Conservation (phyloP, 2,888 invertebrate species). For the Himalopsyche japonica region DNA sequence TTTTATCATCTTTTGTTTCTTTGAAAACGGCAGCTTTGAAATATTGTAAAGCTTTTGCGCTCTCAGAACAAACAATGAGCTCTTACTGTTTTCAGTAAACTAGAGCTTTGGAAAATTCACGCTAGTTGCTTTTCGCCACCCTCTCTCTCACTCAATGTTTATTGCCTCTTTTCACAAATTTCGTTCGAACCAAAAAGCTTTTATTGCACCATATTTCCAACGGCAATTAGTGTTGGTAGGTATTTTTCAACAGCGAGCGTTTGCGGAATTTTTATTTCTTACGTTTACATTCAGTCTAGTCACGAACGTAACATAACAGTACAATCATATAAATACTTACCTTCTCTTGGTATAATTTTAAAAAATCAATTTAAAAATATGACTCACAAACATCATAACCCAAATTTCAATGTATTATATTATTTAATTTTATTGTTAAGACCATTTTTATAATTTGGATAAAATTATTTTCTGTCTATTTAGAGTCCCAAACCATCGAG, state of each 20-base stretch:
- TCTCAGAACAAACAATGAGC: background rate
- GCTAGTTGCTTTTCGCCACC: background rate
- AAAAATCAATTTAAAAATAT: too few species aligned
- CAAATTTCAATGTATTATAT: too few species aligned
- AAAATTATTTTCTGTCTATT: constrained; percentile 35
- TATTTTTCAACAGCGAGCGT: background rate
- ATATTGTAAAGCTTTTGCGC: background rate
- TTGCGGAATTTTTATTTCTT: background rate
- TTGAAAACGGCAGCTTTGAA: background rate
- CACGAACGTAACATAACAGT: background rate
- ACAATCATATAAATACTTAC: background rate
- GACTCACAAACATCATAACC: too few species aligned
- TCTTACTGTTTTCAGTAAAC: background rate
- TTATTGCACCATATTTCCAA: background rate
- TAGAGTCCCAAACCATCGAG: constrained; percentile 94
- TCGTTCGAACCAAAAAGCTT: background rate
- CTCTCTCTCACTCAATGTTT: background rate
- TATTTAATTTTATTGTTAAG: too few species aligned
- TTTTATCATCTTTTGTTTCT: background rate
- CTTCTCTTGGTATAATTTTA: too few species aligned
- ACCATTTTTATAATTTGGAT: background rate
- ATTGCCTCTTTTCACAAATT: background rate
- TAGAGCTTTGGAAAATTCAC: background rate
- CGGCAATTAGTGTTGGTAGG: background rate
- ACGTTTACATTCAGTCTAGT: background rate